These are phyloP conservation scores for Aporrectodea caliginosa DNA, from an alignment of 1,140 invertebrate genomes.

Conservation along the genomic window DNA sequence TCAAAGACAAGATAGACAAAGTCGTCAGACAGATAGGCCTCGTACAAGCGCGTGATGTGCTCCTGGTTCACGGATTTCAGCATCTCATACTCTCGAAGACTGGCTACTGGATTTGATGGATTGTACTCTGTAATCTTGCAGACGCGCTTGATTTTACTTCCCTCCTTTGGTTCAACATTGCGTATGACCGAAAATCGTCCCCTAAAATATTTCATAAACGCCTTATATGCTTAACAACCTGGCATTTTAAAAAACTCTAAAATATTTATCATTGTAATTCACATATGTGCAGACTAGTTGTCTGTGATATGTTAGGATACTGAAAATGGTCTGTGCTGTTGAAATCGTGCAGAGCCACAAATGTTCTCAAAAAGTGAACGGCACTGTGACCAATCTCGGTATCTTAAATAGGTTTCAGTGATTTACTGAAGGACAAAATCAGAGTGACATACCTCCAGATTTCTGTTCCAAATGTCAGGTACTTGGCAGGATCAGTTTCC, in stretches of 20 bases:
- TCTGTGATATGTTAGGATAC: too few species aligned
- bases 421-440: too few species aligned
- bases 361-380: too few species aligned
- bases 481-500: conserved; percentile 23
- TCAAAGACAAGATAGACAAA: conserved; percentile 70
- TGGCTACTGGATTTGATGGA: conserved; percentile 26
- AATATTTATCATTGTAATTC: too few species aligned
- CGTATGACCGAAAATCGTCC: conserved; percentile 65
- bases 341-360: too few species aligned
- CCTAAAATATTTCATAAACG: conserved; percentile 59
- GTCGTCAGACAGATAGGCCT: conserved; percentile 44
- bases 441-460: conserved; percentile 28
- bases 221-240: too few species aligned
- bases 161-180: conserved; percentile 35
- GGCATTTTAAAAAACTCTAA: too few species aligned
- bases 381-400: too few species aligned
- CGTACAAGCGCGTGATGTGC: conserved; percentile 71
- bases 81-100: conserved; percentile 71
- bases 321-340: too few species aligned
- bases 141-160: conserved; percentile 15
- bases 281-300: too few species aligned
- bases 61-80: conserved; percentile 77
- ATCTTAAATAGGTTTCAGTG: too few species aligned
- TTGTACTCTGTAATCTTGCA: conserved; percentile 36
- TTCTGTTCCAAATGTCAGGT: conserved; percentile 21